Evolutionary conservation across 2,888 invertebrate genomes (phyloP).

Genomic region (Platycnemis pennipes): DNA sequence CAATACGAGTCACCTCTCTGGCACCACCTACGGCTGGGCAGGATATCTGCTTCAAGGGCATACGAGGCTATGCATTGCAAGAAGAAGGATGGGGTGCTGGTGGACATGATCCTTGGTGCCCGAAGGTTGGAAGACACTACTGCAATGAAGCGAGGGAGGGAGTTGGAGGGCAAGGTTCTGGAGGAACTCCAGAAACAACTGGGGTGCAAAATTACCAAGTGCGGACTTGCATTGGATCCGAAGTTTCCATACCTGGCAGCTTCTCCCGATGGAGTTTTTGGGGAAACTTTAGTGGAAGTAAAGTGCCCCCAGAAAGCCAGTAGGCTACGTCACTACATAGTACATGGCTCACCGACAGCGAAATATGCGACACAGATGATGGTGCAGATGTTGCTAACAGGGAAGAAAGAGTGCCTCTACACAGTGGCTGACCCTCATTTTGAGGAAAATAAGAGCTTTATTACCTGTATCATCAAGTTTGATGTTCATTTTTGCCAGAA

Average conservation of each 20-base stretch:
- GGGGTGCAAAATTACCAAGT: no score
- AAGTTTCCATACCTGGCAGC: no score
- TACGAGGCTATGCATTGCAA: neutral
- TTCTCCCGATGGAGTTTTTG: no score
- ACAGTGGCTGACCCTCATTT: constrained; percentile 1
- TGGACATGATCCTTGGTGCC: neutral
- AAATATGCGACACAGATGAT: neutral
- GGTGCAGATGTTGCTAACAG: neutral
- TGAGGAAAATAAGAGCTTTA: neutral
- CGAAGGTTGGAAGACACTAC: neutral
- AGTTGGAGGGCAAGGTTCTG: neutral
- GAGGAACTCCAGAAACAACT: neutral
- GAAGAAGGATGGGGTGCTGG: neutral
- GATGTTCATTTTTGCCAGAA: no score
- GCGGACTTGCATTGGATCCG: no score
- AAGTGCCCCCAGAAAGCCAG: neutral
- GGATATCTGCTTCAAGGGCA: neutral
- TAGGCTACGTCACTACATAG: neutral
- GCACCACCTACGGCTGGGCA: neutral
- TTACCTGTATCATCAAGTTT: neutral
- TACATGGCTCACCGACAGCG: neutral
- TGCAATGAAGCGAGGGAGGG: neutral
- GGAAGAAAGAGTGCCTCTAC: neutral
- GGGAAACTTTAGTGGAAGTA: no score
- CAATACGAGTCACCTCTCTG: neutral